Percentiles rank a stretch among this genome's conserved stretches.
Conservation (phyloP, 2,113 vertebrate genomes). For the Hemichromis elongatus region DNA sequence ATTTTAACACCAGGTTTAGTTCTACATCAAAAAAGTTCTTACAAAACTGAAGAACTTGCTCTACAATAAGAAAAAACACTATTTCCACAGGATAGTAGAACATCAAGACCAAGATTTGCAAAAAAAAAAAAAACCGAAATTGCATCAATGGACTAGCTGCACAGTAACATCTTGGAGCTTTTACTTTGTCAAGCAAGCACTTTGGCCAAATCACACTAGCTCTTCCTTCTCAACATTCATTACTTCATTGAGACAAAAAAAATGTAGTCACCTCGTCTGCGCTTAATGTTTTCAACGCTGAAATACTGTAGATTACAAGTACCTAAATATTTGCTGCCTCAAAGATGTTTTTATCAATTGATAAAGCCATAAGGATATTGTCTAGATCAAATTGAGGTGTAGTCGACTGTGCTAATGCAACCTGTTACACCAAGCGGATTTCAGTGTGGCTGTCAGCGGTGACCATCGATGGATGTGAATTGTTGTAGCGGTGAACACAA, state of each 20-base stretch:
- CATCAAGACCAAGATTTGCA: neutral
- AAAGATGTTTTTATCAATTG: neutral
- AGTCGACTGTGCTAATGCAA: neutral
- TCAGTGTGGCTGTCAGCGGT: neutral
- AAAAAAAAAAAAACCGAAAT: accelerated
- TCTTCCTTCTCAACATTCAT: neutral
- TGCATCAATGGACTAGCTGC: neutral
- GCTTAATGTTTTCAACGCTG: neutral
- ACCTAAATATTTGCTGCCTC: neutral
- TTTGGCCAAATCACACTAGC: neutral
- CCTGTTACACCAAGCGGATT: neutral
- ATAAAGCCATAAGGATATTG: neutral
- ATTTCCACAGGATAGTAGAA: neutral
- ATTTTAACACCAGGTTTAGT: neutral
- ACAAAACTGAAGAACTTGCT: accelerated
- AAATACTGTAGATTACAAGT: neutral
- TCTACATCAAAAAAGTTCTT: neutral
- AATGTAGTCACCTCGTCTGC: neutral
- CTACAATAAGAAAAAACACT: neutral
- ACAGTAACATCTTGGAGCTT: neutral
- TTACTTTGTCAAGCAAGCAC: neutral
- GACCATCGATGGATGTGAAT: constrained; percentile 9
- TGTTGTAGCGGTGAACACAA: constrained; percentile 4
- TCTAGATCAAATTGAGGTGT: neutral
- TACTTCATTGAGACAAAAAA: neutral